These are phyloP conservation scores for Drosophila orena DNA, from an alignment of 1,140 invertebrate genomes.

Conservation along the genomic window DNA sequence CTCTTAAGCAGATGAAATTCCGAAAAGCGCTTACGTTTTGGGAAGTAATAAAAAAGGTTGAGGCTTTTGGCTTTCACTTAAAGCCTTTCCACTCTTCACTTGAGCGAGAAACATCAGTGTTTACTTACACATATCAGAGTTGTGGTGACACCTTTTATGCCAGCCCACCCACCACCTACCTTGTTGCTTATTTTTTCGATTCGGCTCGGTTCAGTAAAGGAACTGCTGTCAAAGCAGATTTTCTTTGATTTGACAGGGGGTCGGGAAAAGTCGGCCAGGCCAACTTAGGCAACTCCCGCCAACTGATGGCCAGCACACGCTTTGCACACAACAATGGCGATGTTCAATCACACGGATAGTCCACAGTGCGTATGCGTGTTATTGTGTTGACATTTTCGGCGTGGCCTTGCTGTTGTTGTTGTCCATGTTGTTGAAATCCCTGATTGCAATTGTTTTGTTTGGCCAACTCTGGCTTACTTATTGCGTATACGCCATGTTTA, in stretches of 20 bases:
- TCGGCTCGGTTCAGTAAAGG: conserved; percentile 13
- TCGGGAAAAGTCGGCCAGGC: background rate
- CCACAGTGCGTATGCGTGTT: conserved; percentile 48
- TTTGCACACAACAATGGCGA: conserved; percentile 8
- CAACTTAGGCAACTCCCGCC: conserved; percentile 8
- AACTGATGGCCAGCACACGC: conserved; percentile 5
- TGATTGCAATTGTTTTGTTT: conserved; percentile 38
- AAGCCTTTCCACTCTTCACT: conserved; percentile 25
- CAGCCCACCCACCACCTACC: background rate
- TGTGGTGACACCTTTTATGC: conserved; percentile 43
- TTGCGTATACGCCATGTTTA: conserved; percentile 23
- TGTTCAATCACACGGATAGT: background rate
- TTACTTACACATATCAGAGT: conserved; percentile 18
- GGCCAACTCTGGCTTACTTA: background rate
- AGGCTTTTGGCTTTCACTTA: conserved; percentile 10
- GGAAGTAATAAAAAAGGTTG: conserved; percentile 20
- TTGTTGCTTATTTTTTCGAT: conserved; percentile 5
- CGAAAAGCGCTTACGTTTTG: background rate
- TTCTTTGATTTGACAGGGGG: conserved; percentile 51
- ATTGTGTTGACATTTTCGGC: conserved; percentile 9
- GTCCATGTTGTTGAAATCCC: conserved; percentile 2
- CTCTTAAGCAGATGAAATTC: conserved; percentile 31
- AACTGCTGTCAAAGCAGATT: conserved; percentile 62
- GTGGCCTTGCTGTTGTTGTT: conserved; percentile 30
- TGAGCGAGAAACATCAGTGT: conserved; percentile 11